Base-by-base conservation (phyloP, 2,797 vertebrate species). In the Podarcis lilfordi region DNA sequence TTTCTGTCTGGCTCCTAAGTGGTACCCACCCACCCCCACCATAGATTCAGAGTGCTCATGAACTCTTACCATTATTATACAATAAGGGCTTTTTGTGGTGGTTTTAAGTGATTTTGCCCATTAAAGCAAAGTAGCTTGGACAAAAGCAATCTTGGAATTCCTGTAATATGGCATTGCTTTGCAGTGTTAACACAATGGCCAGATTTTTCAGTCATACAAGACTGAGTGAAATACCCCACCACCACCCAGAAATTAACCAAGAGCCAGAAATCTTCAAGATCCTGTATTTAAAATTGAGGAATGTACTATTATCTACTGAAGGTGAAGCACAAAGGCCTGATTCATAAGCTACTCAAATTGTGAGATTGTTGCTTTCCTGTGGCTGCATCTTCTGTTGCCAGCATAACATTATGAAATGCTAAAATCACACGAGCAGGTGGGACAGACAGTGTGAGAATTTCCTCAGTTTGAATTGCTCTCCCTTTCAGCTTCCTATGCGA, bases 1-100 rank as follows among this genome's bases (percentile, higher is more conserved):
- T 84, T 92, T 86, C 45, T 75, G 59, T 75, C 3, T 87, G 75
- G 15, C 11, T 91, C 17, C 4, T 76, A 91, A 91, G 17, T 89
- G 1, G 83, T 84, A 19, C 4, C 0, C 50, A 50, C 45, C 9
- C 45, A 50, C 50, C 50, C 75, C 80, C 88, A 76, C 72, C 79
- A 82, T n/a, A 74, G 88, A 89, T 81, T 1, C 0, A 85, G 10
- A 88, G 77, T 80, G 29, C 11, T 87, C 88, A 80, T 59, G 1
- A 91, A 61, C 9, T 0, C 2, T 72, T 69, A 86, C 87, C 1
- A 5, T 88, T 68, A 19, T 10, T 84, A 2, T 71, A 72, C 45
- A 78, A 32, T 64, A 4, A 27, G 23, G 23, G 3, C 5, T 6
- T 66, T 59, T 37, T 37, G 11, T 61, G 6, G 8, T 5, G 27